phyloP scores from a whole-genome alignment of 2,797 vertebrate species.

The Gadopsis bispinosus region DNA sequence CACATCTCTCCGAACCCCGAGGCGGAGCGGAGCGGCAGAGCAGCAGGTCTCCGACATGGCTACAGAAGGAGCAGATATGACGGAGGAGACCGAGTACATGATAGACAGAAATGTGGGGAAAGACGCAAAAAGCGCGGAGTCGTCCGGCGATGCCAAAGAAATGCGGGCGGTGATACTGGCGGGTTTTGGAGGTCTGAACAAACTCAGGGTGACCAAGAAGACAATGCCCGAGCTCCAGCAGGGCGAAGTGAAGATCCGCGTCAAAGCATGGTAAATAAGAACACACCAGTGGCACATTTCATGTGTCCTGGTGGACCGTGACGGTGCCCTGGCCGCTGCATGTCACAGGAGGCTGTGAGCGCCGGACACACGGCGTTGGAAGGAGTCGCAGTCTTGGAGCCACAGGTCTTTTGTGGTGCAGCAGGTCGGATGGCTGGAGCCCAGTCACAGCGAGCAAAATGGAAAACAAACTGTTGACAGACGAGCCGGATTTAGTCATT shows the following conservation, averaged over 20 bases:
- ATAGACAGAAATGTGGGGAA: constrained; percentile 87
- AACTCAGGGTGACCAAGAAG: constrained; percentile 93
- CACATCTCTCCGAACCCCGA: constrained; percentile 57
- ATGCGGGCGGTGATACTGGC: constrained; percentile 94
- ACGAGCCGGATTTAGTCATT: constrained; percentile 17
- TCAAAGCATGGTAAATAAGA: constrained; percentile 91
- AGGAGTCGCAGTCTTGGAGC: constrained; percentile 56
- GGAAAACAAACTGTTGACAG: constrained; percentile 7
- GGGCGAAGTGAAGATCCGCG: constrained; percentile 95
- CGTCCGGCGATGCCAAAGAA: constrained; percentile 88
- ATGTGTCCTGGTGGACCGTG: background rate
- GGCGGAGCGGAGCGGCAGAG: constrained; percentile 48
- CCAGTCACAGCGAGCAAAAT: constrained; percentile 13
- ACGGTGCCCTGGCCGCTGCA: background rate
- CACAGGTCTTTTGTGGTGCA: constrained; percentile 66
- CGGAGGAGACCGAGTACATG: constrained; percentile 96
- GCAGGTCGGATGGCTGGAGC: constrained; percentile 23
- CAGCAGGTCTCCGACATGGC: constrained; percentile 86
- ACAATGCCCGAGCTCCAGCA: constrained; percentile 95
- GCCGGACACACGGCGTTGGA: background rate
- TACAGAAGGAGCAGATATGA: constrained; percentile 90
- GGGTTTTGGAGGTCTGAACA: constrained; percentile 95
- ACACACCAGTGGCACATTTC: background rate
- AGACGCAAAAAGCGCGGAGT: constrained; percentile 79
- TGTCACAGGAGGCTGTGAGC: background rate